Conservation (phyloP, 2,797 vertebrate genomes). For the Microcaecilia unicolor region DNA sequence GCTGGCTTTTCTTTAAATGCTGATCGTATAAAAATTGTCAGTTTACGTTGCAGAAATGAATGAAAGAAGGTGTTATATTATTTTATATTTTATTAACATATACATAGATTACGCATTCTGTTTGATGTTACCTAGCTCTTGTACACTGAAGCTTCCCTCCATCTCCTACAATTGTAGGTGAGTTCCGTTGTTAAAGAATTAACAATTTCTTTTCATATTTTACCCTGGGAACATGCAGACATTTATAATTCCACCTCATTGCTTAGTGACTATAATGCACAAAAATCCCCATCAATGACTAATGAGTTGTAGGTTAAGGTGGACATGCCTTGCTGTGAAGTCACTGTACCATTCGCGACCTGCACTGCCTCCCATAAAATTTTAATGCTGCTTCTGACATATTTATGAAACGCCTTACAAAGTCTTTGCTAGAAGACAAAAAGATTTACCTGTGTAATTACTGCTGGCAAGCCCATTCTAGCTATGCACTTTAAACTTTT, state of each 20-base stretch:
- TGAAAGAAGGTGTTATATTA: not conserved
- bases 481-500: slow-evolving; percentile 27
- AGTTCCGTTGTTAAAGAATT: too few relatives aligned
- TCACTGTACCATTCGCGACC: slow-evolving; percentile 51
- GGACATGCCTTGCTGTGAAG: slow-evolving; percentile 63
- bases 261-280: slow-evolving; percentile 20
- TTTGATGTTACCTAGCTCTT: slow-evolving; percentile 6
- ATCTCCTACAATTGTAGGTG: too few relatives aligned
- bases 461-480: slow-evolving; percentile 15
- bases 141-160: not conserved
- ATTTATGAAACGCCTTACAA: slow-evolving; percentile 54
- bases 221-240: slow-evolving; percentile 14
- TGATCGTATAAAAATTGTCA: not conserved
- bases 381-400: slow-evolving; percentile 65
- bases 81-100: not conserved
- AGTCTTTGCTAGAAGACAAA: slow-evolving; percentile 41
- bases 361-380: slow-evolving; percentile 61
- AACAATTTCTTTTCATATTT: too few relatives aligned
- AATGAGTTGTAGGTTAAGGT: slow-evolving; percentile 55
- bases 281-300: slow-evolving; percentile 40
- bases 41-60: slow-evolving; percentile 2
- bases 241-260: slow-evolving; percentile 14
- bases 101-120: not conserved
- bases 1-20: not conserved
- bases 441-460: slow-evolving; percentile 57